A percentile compares a stretch with the other conserved stretches of the same genome.
These are phyloP conservation scores for Nerophis ophidion DNA, from an alignment of 2,113 vertebrate genomes.

Conservation along the genomic window DNA sequence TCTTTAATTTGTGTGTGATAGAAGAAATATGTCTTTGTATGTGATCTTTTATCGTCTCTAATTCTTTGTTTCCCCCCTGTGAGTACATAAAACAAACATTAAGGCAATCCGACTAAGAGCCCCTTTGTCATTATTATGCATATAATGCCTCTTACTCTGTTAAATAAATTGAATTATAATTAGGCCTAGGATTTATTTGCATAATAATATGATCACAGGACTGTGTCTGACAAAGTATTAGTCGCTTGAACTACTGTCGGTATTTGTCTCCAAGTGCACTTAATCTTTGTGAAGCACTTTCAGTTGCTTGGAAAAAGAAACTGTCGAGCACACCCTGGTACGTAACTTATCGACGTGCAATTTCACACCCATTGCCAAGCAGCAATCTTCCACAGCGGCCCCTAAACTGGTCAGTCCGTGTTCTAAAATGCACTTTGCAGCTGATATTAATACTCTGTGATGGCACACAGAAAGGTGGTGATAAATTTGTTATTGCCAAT, in stretches of 20 bases:
- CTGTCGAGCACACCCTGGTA: neutral
- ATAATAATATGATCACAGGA: neutral
- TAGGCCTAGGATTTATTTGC: conserved; percentile 33
- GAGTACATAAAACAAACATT: conserved; percentile 2
- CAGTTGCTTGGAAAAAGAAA: neutral
- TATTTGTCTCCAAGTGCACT: neutral
- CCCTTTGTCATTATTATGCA: conserved; percentile 49
- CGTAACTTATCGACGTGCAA: neutral
- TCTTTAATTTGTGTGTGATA: no score
- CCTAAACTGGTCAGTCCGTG: neutral
- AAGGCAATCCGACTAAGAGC: conserved; percentile 20
- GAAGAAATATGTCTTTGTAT: no score
- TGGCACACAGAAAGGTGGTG: neutral
- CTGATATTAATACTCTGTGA: neutral
- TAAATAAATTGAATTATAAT: conserved; percentile 53
- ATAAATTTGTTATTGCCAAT: neutral
- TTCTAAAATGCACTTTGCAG: neutral
- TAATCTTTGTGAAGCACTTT: neutral
- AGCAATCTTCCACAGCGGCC: no score
- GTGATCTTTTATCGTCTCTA: neutral
- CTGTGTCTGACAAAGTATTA: neutral
- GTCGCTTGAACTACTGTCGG: neutral
- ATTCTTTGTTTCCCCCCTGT: neutral
- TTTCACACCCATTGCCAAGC: neutral
- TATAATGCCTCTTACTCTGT: conserved; percentile 35